Conservation (phyloP, 1,140 invertebrate species). For the Caenorhabditis inopinata region DNA sequence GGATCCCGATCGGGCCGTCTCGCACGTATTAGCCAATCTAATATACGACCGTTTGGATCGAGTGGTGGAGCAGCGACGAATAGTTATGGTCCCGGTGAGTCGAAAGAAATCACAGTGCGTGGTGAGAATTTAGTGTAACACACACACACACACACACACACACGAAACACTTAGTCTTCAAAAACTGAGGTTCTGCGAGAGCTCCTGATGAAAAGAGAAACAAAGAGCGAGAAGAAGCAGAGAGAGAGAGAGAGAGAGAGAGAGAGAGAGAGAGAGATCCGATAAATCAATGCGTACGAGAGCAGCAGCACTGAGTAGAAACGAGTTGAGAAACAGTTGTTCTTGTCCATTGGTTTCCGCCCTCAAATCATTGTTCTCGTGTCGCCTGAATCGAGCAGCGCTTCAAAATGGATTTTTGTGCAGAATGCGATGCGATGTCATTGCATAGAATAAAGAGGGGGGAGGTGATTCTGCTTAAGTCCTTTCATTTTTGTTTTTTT, state of each 20-base stretch:
- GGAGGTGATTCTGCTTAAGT: too few species aligned
- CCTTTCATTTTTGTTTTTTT: too few species aligned
- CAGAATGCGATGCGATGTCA: too few species aligned
- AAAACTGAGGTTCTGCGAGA: neutral
- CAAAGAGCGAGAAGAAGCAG: too few species aligned
- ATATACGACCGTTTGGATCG: conserved; percentile 42
- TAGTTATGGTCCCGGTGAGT: conserved; percentile 39
- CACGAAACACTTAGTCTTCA: conserved; percentile 22
- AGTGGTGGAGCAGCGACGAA: neutral
- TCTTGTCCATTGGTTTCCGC: conserved; percentile 29
- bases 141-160: too few species aligned
- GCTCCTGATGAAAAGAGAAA: neutral
- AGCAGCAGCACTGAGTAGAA: neutral
- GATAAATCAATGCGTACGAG: conserved; percentile 19
- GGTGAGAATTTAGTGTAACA: conserved; percentile 2
- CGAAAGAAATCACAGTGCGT: neutral
- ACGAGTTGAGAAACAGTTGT: neutral
- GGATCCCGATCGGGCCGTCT: conserved; percentile 40
- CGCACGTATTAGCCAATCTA: conserved; percentile 41
- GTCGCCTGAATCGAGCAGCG: too few species aligned
- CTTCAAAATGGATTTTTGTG: neutral
- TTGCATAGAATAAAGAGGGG: too few species aligned
- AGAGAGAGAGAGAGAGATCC: too few species aligned
- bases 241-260: too few species aligned
- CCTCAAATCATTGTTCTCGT: conserved; percentile 32